Evolutionary conservation across 2,113 vertebrate genomes (phyloP).

Genomic region (Passer domesticus): DNA sequence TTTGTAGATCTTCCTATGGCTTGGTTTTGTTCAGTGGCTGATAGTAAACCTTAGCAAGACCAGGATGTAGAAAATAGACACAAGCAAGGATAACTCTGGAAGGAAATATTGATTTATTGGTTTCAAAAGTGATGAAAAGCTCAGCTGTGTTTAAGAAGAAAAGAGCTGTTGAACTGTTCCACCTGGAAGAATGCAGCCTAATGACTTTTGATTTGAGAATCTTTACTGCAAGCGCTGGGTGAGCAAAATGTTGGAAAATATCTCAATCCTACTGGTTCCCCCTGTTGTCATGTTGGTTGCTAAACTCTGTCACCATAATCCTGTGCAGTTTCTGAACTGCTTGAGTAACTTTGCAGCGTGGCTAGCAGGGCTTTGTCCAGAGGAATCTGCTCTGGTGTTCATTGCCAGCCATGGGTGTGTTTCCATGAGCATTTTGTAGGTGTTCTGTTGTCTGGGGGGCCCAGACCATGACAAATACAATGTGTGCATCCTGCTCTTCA

Average conservation of each 20-base stretch:
- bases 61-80: not conserved
- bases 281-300: not conserved
- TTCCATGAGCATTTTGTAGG: not conserved
- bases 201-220: not conserved
- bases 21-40: not conserved
- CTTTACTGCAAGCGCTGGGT: not conserved
- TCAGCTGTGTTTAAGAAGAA: not conserved
- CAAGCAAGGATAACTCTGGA: not conserved
- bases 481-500: rapidly evolving
- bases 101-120: not conserved
- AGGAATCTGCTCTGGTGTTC: not conserved
- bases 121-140: not conserved
- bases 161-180: not conserved
- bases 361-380: not conserved
- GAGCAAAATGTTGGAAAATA: not conserved
- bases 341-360: not conserved
- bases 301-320: not conserved
- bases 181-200: not conserved
- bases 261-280: not conserved
- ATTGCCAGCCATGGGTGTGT: not conserved
- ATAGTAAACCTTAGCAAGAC: not conserved
- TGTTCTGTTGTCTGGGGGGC: not conserved
- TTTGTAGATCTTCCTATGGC: not conserved
- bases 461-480: not conserved
- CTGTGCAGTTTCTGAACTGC: not conserved